A percentile compares a stretch with the other conserved stretches of the same genome.
Conservation (phyloP, 2,888 invertebrate species). For the Alcis repandata region DNA sequence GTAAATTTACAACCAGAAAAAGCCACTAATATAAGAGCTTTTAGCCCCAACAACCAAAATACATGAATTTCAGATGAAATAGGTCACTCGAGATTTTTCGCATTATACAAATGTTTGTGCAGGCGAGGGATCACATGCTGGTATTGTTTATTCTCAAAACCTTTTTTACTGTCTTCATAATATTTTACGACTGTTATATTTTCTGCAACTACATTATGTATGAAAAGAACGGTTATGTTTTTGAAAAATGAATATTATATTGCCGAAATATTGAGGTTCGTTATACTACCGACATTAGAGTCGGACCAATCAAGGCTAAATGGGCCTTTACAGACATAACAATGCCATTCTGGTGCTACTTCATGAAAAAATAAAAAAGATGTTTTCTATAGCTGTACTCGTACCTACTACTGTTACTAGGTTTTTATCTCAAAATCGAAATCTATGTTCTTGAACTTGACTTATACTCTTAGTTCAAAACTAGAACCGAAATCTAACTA, state of each 20-base stretch:
- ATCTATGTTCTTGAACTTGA: too few relatives aligned
- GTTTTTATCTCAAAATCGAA: too few relatives aligned
- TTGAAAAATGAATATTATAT: constrained; percentile 1
- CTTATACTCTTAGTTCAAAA: too few relatives aligned
- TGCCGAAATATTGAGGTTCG: neutral
- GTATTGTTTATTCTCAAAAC: constrained; percentile 8
- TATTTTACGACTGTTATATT: constrained; percentile 6
- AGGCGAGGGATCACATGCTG: neutral
- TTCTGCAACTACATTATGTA: constrained; percentile 17
- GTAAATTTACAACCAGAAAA: neutral
- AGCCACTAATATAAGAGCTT: neutral
- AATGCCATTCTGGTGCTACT: too few relatives aligned
- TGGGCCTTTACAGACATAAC: too few relatives aligned
- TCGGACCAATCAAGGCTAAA: too few relatives aligned
- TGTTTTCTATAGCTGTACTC: too few relatives aligned
- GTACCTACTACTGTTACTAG: too few relatives aligned
- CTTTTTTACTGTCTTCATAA: constrained; percentile 18
- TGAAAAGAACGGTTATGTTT: neutral
- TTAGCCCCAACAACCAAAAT: neutral
- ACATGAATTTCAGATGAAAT: constrained; percentile 12
- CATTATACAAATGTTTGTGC: constrained; percentile 20
- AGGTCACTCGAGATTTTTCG: constrained; percentile 10
- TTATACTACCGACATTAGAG: too few relatives aligned
- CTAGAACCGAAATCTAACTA: too few relatives aligned
- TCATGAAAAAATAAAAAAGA: too few relatives aligned